phyloP scores from a whole-genome alignment of 2,888 invertebrate species.

The Plemyria rubiginata region DNA sequence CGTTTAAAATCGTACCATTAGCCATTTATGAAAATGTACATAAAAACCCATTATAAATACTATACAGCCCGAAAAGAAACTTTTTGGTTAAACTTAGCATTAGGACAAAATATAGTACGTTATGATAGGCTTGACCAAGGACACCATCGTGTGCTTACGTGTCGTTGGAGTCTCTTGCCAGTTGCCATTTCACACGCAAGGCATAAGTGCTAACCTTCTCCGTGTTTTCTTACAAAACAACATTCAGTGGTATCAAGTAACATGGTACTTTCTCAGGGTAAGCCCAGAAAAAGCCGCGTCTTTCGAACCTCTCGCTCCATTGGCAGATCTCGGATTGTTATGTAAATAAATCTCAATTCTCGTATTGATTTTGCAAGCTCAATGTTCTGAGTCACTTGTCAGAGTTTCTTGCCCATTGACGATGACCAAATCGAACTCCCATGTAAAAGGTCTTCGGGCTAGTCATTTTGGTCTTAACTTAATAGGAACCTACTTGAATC shows the following conservation, averaged over 20 bases:
- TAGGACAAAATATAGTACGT: too few species aligned
- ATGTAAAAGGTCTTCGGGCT: background rate
- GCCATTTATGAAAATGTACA: too few species aligned
- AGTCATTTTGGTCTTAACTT: too few species aligned
- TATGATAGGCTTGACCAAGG: constrained; percentile 13
- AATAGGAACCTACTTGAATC: too few species aligned
- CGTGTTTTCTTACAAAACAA: constrained; percentile 1
- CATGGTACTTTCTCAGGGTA: background rate
- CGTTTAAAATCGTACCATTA: too few species aligned
- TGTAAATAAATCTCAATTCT: constrained; percentile 17
- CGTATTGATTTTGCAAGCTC: constrained; percentile 6
- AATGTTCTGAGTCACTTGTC: constrained; percentile 9
- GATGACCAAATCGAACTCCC: background rate
- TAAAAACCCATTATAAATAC: background rate
- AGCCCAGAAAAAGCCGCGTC: background rate
- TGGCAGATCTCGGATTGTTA: constrained; percentile 5
- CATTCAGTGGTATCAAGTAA: constrained; percentile 2
- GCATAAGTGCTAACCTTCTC: background rate
- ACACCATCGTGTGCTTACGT: background rate
- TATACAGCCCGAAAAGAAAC: background rate
- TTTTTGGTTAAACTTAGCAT: background rate
- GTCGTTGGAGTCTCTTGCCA: constrained; percentile 4
- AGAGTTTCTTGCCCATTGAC: background rate
- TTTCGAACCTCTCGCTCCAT: too few species aligned
- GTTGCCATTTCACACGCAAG: constrained; percentile 20